Percentiles rank a stretch among this genome's conserved stretches.
Evolutionary conservation across 2,113 vertebrate genomes (phyloP).

Genomic region (Antennarius striatus): DNA sequence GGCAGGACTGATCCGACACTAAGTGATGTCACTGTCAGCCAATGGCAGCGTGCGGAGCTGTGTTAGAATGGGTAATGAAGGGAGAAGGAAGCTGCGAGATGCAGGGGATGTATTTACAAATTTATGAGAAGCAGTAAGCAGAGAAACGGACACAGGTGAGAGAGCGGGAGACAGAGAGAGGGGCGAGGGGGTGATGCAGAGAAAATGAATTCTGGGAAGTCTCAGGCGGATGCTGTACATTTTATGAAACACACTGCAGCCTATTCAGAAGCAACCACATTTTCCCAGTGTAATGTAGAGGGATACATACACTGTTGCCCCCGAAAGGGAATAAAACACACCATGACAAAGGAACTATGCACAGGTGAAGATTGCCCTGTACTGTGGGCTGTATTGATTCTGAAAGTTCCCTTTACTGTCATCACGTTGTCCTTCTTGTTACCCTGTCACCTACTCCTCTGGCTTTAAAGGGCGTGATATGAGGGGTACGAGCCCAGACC

Average conservation of each 20-base stretch:
- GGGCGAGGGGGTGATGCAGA: slow-evolving; percentile 5
- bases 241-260: slow-evolving; percentile 7
- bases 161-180: neutral
- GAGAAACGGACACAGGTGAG: neutral
- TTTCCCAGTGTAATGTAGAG: neutral
- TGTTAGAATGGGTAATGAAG: slow-evolving; percentile 14
- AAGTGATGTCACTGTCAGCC: slow-evolving; percentile 82
- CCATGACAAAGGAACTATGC: slow-evolving; percentile 13
- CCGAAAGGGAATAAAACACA: neutral
- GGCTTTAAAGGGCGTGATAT: slow-evolving; percentile 8
- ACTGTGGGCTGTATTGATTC: slow-evolving; percentile 43
- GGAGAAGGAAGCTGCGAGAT: slow-evolving; percentile 2
- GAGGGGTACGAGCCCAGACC: neutral
- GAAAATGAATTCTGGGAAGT: slow-evolving; percentile 15
- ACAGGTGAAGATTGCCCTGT: neutral
- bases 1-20: slow-evolving; percentile 60
- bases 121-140: slow-evolving; percentile 36
- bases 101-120: slow-evolving; percentile 32
- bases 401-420: slow-evolving; percentile 13
- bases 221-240: neutral
- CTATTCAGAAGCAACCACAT: neutral
- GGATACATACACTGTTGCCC: slow-evolving; percentile 7
- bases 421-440: slow-evolving; percentile 22
- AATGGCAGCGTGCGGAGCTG: slow-evolving; percentile 65
- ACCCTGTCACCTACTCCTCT: slow-evolving; percentile 31